Base-by-base conservation (phyloP, 2,888 invertebrate species). In the Arctia plantaginis region DNA sequence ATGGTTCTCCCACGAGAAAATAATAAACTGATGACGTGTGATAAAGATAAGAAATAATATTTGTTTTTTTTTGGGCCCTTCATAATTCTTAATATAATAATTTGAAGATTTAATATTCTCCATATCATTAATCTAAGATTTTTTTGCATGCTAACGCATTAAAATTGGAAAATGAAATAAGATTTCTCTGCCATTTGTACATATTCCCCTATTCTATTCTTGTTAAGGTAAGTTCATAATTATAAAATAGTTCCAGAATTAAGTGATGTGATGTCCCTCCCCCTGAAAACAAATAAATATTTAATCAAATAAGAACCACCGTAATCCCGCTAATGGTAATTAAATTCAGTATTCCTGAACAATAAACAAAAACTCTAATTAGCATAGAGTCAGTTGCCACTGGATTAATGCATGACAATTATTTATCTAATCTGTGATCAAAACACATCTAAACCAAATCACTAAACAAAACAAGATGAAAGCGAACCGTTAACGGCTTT, bases 401-500 rank as follows among this genome's bases (percentile, higher is more conserved):
- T 23, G n/a, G 44, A 67, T 74, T 67, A 68, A 71, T 65, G 68
- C 18, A 51, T 51, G 27, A 44, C 23, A 30, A 55, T 65, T 72
- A 72, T 76, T 71, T 65, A 76, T 75, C 67, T 69, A 67, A 71
- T 69, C 72, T 67, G 71, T 74, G 65, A 35, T 78, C 41, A 75
- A 74, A 71, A 64, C 75, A 68, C 76, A 83, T 73, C 71, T 65
- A 69, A 70, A 77, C 65, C 73, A 80, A 83, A 81, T 74, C 71
- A 76, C 77, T 78, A 74, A 78, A 62, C 67, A 79, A 84, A 82
- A 85, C 82, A 82, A 80, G 71, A 64, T 74, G 66, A 79, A 80
- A 81, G 69, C 77, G 78, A 78, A 68, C 76, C 75, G 75, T 69
- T 80, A 83, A 85, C 82, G 79, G 84, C 78, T 84, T 86, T 87